Percentiles rank a stretch among this genome's conserved stretches.
These are phyloP conservation scores for Spodoptera picta DNA, from an alignment of 2,888 invertebrate genomes.

Conservation along the genomic window DNA sequence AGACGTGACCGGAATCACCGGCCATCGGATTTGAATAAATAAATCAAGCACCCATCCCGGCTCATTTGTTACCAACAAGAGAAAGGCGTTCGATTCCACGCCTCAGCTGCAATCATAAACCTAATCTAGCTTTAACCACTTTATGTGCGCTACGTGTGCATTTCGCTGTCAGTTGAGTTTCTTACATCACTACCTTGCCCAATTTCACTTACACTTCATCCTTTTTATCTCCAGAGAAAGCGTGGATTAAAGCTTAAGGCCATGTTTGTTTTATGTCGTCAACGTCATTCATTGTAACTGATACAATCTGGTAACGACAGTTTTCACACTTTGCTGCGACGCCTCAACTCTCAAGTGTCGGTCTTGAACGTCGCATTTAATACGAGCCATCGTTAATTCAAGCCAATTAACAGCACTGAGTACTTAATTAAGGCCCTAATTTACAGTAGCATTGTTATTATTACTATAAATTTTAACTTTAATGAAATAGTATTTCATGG, in stretches of 20 bases:
- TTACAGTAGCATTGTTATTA: conserved; percentile 42
- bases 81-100: conserved; percentile 83
- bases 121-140: conserved; percentile 78
- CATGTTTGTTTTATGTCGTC: conserved; percentile 56
- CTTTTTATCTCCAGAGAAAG: conserved; percentile 80
- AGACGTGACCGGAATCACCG: conserved; percentile 78
- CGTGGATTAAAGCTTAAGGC: conserved; percentile 61
- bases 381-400: conserved; percentile 57
- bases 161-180: conserved; percentile 60
- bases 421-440: conserved; percentile 56
- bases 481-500: conserved; percentile 29
- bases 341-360: conserved; percentile 19
- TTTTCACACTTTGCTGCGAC: conserved; percentile 62
- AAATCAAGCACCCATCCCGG: conserved; percentile 77
- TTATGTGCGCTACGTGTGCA: conserved; percentile 69
- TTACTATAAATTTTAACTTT: conserved; percentile 20
- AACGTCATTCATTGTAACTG: conserved; percentile 56
- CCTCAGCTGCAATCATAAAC: conserved; percentile 73
- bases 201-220: conserved; percentile 67
- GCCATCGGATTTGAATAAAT: conserved; percentile 83
- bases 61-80: conserved; percentile 81
- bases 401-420: conserved; percentile 58
- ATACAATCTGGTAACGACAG: conserved; percentile 61
- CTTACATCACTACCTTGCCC: conserved; percentile 45
- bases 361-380: conserved; percentile 25